These are phyloP conservation scores for Matsumyia berberina DNA, from an alignment of 2,888 invertebrate genomes.

Conservation along the genomic window DNA sequence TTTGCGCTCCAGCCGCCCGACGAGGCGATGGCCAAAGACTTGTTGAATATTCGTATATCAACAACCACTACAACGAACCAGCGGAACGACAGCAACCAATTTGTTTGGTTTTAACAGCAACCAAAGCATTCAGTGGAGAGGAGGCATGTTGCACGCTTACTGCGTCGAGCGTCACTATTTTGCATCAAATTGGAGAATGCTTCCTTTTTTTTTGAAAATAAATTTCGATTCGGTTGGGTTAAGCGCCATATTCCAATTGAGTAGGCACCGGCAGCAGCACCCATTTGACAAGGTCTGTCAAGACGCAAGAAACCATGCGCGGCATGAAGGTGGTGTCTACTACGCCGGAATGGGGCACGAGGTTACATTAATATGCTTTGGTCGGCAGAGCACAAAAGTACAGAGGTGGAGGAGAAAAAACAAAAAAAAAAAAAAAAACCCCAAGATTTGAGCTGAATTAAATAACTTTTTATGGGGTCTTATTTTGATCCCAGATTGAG, in stretches of 20 bases:
- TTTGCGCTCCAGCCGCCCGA: constrained; percentile 39
- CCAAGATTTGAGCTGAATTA: constrained; percentile 27
- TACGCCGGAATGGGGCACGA: constrained; percentile 40
- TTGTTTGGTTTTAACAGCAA: constrained; percentile 57
- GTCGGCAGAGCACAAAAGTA: constrained; percentile 40
- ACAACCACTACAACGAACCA: no score
- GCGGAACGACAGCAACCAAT: constrained; percentile 49
- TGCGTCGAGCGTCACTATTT: constrained; percentile 31
- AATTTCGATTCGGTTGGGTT: constrained; percentile 65
- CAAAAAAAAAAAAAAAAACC: constrained; percentile 14
- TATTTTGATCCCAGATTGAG: constrained; percentile 53
- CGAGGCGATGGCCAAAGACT: constrained; percentile 38
- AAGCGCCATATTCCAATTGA: constrained; percentile 55
- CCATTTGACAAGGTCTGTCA: constrained; percentile 53
- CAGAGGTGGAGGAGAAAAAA: constrained; percentile 5
- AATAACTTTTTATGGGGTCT: constrained; percentile 55
- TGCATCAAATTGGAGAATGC: constrained; percentile 27
- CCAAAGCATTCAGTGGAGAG: constrained; percentile 30
- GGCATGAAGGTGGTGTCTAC: background rate
- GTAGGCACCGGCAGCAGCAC: constrained; percentile 20
- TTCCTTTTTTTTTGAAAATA: constrained; percentile 31
- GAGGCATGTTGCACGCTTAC: constrained; percentile 39
- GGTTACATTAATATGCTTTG: constrained; percentile 49
- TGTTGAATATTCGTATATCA: constrained; percentile 37
- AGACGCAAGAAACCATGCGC: background rate